A percentile compares a stretch with the other conserved stretches of the same genome.
Evolutionary conservation across 1,140 invertebrate species (phyloP).

Genomic region (Chrysopa pallens): DNA sequence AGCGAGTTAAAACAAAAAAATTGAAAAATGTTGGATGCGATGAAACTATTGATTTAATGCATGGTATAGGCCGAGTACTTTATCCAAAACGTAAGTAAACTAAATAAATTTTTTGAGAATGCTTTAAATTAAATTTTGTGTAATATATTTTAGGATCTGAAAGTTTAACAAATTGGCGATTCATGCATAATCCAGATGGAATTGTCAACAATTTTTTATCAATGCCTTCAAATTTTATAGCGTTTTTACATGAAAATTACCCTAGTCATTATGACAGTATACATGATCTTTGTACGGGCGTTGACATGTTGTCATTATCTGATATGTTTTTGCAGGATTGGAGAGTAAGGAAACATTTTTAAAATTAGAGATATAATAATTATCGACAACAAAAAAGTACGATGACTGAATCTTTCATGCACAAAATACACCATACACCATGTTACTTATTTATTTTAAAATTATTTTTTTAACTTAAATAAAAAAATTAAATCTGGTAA

Average conservation of each 20-base stretch:
- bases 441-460: too few species aligned
- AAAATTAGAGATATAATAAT: too few species aligned
- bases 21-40: slow-evolving; percentile 37
- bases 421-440: too few species aligned
- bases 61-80: slow-evolving; percentile 53
- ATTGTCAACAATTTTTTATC: slow-evolving; percentile 41
- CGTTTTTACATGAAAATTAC: slow-evolving; percentile 57
- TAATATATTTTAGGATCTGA: neutral
- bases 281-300: slow-evolving; percentile 30
- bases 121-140: too few species aligned
- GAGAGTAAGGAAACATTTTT: slow-evolving; percentile 9
- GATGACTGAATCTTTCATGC: too few species aligned
- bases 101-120: too few species aligned
- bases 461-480: too few species aligned
- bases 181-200: slow-evolving; percentile 41
- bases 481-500: too few species aligned
- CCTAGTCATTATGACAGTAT: slow-evolving; percentile 43
- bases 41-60: slow-evolving; percentile 47
- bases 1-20: slow-evolving; percentile 12
- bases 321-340: slow-evolving; percentile 46
- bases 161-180: slow-evolving; percentile 15
- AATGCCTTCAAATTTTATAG: slow-evolving; percentile 39
- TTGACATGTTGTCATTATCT: slow-evolving; percentile 37
- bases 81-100: slow-evolving; percentile 46
- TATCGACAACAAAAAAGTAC: too few species aligned